Conservation (phyloP, 92 coral and sea anemone genomes). For the Phenganax subtilis region DNA sequence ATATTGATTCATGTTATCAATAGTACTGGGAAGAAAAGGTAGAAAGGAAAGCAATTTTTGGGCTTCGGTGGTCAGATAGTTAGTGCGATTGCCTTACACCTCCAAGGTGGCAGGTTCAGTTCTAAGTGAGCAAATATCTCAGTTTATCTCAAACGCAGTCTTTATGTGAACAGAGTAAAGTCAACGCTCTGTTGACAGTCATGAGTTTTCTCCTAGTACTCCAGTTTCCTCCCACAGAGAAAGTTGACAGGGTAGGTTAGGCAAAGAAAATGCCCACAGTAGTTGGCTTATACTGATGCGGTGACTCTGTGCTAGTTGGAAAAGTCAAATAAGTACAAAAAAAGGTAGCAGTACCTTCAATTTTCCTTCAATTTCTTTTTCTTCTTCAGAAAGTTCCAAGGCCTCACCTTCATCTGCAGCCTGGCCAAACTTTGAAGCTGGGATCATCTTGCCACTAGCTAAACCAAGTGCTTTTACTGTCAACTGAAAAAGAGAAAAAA, state of each 20-base stretch:
- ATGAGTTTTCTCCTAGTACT: neutral
- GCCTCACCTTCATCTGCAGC: conserved; percentile 72
- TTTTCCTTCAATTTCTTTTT: conserved; percentile 65
- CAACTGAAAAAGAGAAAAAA: conserved; percentile 47
- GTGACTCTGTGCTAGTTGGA: no score
- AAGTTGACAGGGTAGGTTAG: no score
- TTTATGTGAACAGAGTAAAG: no score
- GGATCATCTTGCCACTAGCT: conserved; percentile 90
- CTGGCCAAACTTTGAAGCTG: conserved; percentile 91
- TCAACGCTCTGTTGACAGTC: neutral
- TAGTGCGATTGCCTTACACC: no score
- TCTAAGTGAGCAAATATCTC: neutral
- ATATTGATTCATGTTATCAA: neutral
- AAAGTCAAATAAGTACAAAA: no score
- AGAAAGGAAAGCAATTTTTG: no score
- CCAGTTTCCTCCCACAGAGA: neutral
- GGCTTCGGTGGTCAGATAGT: no score
- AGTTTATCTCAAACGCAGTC: no score
- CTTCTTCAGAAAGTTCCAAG: conserved; percentile 87
- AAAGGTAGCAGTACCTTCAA: conserved; percentile 53
- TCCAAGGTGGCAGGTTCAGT: no score
- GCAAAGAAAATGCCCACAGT: no score
- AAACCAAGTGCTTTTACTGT: conserved; percentile 86
- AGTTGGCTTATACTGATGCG: no score
- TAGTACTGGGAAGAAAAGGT: neutral